These are phyloP conservation scores for Melanostigma gelatinosum DNA, from an alignment of 2,113 vertebrate species.

Conservation along the genomic window DNA sequence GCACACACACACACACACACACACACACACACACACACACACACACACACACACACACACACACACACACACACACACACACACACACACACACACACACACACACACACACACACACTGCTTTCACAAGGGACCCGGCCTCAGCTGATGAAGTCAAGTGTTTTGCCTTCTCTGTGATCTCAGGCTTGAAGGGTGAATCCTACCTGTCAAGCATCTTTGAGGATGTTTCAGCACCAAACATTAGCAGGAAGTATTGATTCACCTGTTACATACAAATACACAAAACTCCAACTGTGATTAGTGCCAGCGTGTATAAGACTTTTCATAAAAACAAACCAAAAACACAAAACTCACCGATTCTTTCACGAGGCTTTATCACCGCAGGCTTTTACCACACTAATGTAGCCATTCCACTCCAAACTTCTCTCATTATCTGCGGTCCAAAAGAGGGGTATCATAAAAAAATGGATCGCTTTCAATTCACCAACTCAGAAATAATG, in stretches of 20 bases:
- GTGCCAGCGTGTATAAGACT: neutral
- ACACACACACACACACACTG: neutral
- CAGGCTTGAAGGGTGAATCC: neutral
- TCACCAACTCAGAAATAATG: neutral
- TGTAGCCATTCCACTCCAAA: no score
- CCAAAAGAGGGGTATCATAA: neutral
- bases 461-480: neutral
- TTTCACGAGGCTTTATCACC: neutral
- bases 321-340: neutral
- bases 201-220: neutral
- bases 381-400: neutral
- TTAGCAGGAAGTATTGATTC: neutral
- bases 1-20: neutral
- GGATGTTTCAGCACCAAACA: neutral
- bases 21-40: neutral
- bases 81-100: neutral
- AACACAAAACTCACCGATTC: neutral
- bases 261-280: neutral
- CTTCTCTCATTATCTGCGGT: neutral
- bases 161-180: neutral
- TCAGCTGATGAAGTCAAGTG: neutral
- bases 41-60: slow-evolving; percentile 1
- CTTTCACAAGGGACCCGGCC: neutral
- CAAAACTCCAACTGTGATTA: neutral
- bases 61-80: neutral